Percentiles rank a stretch among this genome's conserved stretches.
Conservation (phyloP, 1,140 invertebrate species). For the Zaprionus inermis region DNA sequence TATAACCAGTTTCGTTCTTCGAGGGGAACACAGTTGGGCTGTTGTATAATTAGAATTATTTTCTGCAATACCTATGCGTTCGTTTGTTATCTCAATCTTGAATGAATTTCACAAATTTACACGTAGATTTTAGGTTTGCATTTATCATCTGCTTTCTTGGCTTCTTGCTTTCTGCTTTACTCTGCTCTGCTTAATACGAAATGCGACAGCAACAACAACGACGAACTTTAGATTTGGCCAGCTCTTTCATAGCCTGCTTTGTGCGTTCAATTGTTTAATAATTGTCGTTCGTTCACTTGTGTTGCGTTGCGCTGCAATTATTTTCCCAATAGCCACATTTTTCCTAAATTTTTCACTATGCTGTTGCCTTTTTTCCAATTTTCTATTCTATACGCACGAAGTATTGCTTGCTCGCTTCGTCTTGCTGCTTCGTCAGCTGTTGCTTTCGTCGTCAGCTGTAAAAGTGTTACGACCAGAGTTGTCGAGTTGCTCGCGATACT, state of each 20-base stretch:
- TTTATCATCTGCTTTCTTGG: conserved; percentile 55
- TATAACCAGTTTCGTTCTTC: conserved; percentile 79
- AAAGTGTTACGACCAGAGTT: conserved; percentile 33
- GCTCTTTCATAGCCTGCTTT: conserved; percentile 32
- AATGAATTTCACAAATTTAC: conserved; percentile 63
- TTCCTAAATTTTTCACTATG: conserved; percentile 59
- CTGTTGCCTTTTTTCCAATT: conserved; percentile 51
- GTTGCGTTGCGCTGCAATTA: conserved; percentile 29
- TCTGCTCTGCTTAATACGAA: conserved; percentile 52
- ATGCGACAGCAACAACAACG: conserved; percentile 63
- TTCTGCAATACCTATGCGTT: conserved; percentile 39
- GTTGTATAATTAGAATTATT: conserved; percentile 78
- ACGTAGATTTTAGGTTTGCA: conserved; percentile 60
- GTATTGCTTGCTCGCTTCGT: conserved; percentile 47
- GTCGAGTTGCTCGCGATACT: conserved; percentile 8
- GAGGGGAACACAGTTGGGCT: conserved; percentile 60
- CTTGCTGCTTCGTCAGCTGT: conserved; percentile 56
- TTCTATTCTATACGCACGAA: conserved; percentile 55
- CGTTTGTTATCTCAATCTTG: conserved; percentile 50
- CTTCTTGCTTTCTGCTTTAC: conserved; percentile 38
- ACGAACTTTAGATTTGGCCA: conserved; percentile 28
- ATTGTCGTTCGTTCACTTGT: conserved; percentile 17
- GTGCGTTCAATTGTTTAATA: conserved; percentile 28
- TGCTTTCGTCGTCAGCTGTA: conserved; percentile 55
- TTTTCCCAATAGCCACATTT: conserved; percentile 62